Base-by-base conservation (phyloP, 1,140 invertebrate genomes). In the Glossosoma conforme region DNA sequence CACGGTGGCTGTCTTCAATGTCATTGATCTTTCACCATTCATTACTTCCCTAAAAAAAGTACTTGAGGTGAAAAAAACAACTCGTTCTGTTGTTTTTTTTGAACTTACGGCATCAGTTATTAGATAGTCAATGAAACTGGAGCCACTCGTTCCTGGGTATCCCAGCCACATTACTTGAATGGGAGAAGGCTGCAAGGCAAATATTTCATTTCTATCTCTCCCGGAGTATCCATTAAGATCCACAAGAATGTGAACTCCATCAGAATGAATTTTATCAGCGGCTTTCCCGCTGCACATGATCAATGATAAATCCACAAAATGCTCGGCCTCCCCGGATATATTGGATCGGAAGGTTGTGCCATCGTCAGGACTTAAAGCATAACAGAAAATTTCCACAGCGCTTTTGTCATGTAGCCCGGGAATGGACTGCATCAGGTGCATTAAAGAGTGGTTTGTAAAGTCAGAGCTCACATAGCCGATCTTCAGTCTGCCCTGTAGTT, bases 381-480 rank as follows among this genome's bases (percentile, higher is more conserved):
- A 99, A 67, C 96, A 99, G 71, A 93, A 99, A 13, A 99, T 82
- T 75, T 99, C 97, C 1, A 99, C 87, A 56, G 82, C 82, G 2
- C 72, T 66, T 45, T 80, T 79, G 52, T 97, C 83, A 66, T 99
- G 97, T 44, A 98, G 76, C n/a, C 95, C 96, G 28, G 97, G 97
- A 60, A 99, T 89, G 13, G 93, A 97, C 69, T 99, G 97, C 97
- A 99, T 99, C 50, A 99, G 74, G 77, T 99, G 97, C 49, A 94
- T 97, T 3, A 97, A 99, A 3, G 97, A 97, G 77, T 99, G 97
- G 71, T 99, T 98, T 24, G 97, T 96, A 72, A 99, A 99, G 70
- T 99, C 97, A 11, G 95, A 98, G 50, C 95, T 98, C 0, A 99
- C 91, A 66, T 99, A 99, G 11, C 97, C 97, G 63, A 99, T 90